A percentile compares a stretch with the other conserved stretches of the same genome.
These are phyloP conservation scores for Cyprinodon diabolis DNA, from an alignment of 2,797 vertebrate genomes.

Conservation along the genomic window DNA sequence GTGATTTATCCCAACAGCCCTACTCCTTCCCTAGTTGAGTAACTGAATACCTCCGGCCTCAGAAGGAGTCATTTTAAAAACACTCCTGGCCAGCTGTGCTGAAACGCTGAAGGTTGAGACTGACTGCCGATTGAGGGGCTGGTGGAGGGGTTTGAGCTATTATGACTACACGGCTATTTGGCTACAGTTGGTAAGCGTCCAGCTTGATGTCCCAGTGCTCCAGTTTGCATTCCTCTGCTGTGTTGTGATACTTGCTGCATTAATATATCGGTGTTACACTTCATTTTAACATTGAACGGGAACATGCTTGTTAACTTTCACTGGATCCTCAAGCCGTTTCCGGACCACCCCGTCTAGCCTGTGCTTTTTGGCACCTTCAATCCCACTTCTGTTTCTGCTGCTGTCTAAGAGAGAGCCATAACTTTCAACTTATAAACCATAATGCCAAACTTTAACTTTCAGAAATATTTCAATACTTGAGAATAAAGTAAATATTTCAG, in stretches of 20 bases:
- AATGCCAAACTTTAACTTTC: conserved; percentile 15
- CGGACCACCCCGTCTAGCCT: conserved; percentile 73
- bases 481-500: conserved; percentile 8
- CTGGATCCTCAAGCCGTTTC: conserved; percentile 66
- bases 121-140: conserved; percentile 15
- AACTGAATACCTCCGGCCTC: conserved; percentile 45
- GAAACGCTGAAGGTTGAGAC: conserved; percentile 38
- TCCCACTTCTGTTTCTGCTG: conserved; percentile 45
- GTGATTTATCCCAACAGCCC: conserved; percentile 49
- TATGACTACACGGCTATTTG: conserved; percentile 42
- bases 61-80: conserved; percentile 30
- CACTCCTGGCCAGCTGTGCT: conserved; percentile 31
- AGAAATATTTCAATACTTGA: conserved; percentile 20
- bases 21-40: conserved; percentile 34
- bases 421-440: conserved; percentile 53
- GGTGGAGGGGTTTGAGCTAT: conserved; percentile 10
- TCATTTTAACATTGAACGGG: conserved; percentile 73
- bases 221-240: conserved; percentile 75
- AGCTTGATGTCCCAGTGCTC: conserved; percentile 66
- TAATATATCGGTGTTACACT: conserved; percentile 78
- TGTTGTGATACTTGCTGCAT: conserved; percentile 79
- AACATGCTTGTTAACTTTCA: conserved; percentile 79
- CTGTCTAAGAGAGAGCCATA: conserved; percentile 53
- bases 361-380: conserved; percentile 66
- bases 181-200: conserved; percentile 64